Base-by-base conservation (phyloP, 1,140 invertebrate species). In the Berghia stephanieae region DNA sequence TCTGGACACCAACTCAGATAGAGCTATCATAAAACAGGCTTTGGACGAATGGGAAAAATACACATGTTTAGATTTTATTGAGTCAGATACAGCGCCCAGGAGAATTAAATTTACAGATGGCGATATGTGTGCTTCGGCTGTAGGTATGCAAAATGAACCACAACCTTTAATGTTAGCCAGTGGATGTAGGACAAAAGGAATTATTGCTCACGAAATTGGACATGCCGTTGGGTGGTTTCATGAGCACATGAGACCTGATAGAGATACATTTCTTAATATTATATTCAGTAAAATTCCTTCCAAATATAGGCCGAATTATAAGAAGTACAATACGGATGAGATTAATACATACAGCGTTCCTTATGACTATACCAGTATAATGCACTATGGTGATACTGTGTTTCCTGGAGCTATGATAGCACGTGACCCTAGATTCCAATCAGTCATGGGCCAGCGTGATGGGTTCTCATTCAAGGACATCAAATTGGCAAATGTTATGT, bases 231-330 rank as follows among this genome's bases (percentile, higher is more conserved):
- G 90, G 16, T 87, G 90, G 77, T 83, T 88, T 66, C 91, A 94
- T 82, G 93, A 94, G 81, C 93, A 94, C 83, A 92, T 92, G 80
- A 88, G 92, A 24, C 86, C 89, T 13, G 92, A 94, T 86, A 88
- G 93, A 49, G 93, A 94, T 81, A 85, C 92, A 0, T 94, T 91
- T 82, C 90, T 94, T 16, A 87, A 82, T 2, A 92, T 94, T 44
- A 85, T 91, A 49, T 93, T 91, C 90, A 85, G 92, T 3, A 94
- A 94, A 81, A 94, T 95, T 27, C 86, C 91, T 34, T 70, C 78
- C 2, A 84, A 82, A 34, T 85, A 88, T 83, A 83, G 87, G 21
- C 83, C 86, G 34, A 92, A 92, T 78, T 92, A 91, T 80, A 73
- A 88, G 21, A 91, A 90, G 55, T 90, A 87, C 55, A 80, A 79